These are phyloP conservation scores for Pantherophis vulpinus DNA, from an alignment of 2,797 vertebrate species.

Conservation along the genomic window DNA sequence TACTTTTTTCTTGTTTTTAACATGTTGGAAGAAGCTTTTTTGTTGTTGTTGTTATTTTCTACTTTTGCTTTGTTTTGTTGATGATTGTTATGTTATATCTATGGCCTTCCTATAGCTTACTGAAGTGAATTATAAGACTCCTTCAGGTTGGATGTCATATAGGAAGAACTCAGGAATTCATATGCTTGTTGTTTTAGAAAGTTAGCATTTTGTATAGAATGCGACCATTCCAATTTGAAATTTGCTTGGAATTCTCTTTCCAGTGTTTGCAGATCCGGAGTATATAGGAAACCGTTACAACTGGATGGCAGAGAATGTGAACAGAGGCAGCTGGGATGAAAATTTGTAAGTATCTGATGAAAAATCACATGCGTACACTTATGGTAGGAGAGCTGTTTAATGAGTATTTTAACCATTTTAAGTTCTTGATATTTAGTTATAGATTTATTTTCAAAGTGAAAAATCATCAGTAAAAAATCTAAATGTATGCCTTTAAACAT, in stretches of 20 bases:
- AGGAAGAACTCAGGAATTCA: not conserved
- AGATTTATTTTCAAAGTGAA: not conserved
- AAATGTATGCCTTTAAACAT: not conserved
- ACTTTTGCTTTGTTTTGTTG: no score
- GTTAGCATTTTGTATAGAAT: not conserved
- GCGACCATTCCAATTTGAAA: not conserved
- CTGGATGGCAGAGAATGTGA: conserved; percentile 20
- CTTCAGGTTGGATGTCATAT: not conserved
- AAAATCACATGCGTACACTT: not conserved
- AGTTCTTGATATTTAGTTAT: not conserved
- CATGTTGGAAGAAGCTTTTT: no score
- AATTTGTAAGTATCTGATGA: conserved; percentile 35
- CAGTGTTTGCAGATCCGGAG: conserved; percentile 46
- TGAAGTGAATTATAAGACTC: not conserved
- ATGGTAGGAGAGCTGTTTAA: not conserved
- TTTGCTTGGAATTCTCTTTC: conserved; percentile 36
- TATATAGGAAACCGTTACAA: conserved; percentile 19
- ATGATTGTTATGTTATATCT: not conserved
- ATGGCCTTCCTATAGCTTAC: not conserved
- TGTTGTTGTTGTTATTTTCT: not conserved
- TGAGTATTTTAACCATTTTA: not conserved
- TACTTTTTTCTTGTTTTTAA: no score
- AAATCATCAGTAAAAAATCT: not conserved
- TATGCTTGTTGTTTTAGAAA: not conserved
- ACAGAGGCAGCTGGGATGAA: conserved; percentile 10